These are phyloP conservation scores for Aldrovandia affinis DNA, from an alignment of 2,797 vertebrate species.

Conservation along the genomic window DNA sequence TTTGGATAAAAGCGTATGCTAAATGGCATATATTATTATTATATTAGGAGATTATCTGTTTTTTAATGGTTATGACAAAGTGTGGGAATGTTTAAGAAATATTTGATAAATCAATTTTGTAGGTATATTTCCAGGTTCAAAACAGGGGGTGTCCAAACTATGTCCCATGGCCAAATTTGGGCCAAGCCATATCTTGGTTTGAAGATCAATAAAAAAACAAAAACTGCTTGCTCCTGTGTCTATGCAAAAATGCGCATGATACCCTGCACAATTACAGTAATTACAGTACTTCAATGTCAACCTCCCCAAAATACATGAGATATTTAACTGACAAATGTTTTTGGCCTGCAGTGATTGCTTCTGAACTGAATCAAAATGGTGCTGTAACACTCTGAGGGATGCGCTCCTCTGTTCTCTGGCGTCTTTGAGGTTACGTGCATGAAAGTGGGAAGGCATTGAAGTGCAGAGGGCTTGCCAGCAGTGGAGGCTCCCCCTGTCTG, in stretches of 20 bases:
- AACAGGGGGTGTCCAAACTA: background rate
- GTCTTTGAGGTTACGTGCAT: background rate
- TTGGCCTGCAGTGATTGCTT: background rate
- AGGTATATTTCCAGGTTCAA: background rate
- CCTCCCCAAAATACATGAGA: background rate
- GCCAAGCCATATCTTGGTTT: background rate
- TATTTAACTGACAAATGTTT: background rate
- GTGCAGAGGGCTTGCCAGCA: background rate
- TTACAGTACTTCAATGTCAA: background rate
- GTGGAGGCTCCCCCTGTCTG: conserved; percentile 65
- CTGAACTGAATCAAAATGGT: background rate
- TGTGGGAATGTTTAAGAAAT: background rate
- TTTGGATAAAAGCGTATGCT: no score
- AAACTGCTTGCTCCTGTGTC: background rate
- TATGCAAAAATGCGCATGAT: background rate
- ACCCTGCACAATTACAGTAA: background rate
- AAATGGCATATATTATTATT: no score
- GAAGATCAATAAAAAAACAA: background rate
- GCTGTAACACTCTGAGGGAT: background rate
- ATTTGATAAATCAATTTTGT: background rate
- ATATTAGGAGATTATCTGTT: background rate
- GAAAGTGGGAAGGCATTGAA: background rate
- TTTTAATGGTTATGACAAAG: background rate
- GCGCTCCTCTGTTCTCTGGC: background rate
- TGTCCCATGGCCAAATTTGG: background rate